Percentiles rank a stretch among this genome's conserved stretches.
phyloP scores from a whole-genome alignment of 30 jellyfish, hydroid and myxozoan genomes.

The Morbakka virulenta region DNA sequence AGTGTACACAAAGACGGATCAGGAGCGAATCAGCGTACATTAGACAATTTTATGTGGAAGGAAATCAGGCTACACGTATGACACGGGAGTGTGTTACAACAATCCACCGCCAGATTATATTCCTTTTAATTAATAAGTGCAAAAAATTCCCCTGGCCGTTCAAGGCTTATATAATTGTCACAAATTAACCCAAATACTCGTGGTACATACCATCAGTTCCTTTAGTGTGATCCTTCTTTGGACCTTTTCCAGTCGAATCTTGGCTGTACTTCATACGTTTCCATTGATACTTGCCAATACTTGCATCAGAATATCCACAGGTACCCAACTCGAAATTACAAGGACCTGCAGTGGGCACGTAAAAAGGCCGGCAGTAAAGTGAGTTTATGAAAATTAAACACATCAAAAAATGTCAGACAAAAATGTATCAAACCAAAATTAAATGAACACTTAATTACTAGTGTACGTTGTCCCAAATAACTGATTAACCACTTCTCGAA shows the following conservation, averaged over 20 bases:
- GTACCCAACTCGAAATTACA: conserved; percentile 78
- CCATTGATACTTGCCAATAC: conserved; percentile 76
- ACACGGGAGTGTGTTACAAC: background rate
- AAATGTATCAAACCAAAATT: too few species aligned
- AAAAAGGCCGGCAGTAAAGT: background rate
- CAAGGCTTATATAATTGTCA: too few species aligned
- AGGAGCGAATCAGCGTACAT: too few species aligned
- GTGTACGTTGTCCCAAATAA: too few species aligned
- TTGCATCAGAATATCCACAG: conserved; percentile 85
- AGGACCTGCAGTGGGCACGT: conserved; percentile 53
- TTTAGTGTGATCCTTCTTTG: conserved; percentile 80
- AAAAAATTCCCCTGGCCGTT: too few species aligned
- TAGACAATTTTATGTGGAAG: too few species aligned
- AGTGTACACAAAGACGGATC: too few species aligned
- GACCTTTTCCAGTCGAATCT: conserved; percentile 87
- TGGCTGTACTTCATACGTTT: conserved; percentile 3
- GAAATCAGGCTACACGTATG: background rate
- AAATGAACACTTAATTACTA: too few species aligned
- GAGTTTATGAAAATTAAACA: background rate
- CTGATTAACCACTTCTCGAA: too few species aligned
- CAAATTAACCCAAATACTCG: too few species aligned
- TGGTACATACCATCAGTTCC: conserved; percentile 46
- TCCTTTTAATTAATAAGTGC: too few species aligned
- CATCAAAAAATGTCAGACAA: too few species aligned
- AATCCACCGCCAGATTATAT: background rate